Evolutionary conservation across 2,888 invertebrate species (phyloP), one percentile per base, ranked within the genome.

Genomic region (Dascillus cervinus): DNA sequence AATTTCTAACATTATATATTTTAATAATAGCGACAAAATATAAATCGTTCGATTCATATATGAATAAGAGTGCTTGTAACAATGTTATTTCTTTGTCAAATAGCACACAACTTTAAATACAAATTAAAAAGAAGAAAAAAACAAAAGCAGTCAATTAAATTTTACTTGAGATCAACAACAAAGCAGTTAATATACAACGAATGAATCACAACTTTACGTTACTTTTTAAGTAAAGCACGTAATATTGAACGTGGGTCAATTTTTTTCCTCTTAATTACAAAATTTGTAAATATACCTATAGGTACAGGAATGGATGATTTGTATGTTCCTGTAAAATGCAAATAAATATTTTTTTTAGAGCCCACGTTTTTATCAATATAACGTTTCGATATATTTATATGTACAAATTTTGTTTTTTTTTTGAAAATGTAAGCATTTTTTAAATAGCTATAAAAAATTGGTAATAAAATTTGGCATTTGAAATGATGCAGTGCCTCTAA

Each of bases 141-240:
- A 40, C 43, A 39, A 49, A 55, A 56, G 57, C 56, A 51, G 55
- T 58, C 55, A 54, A 58, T 57, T 53, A 53, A 44, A 46, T 51
- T 54, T 56, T 52, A 56, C 46, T 57, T 57, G 60, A 60, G 58
- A 60, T 60, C 60, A 60, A 60, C 56, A 53, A 58, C 47, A 58
- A 56, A 58, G 58, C 58, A 57, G 53, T 32, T 35, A 47, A 46
- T 44, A 41, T 56, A 56, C 55, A 56, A 55, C 53, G 45, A 52
- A 53, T 49, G 52, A 57, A 58, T 58, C 54, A 58, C 55, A 57
- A 56, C 47, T 52, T 54, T 51, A 50, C 47, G 45, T 47, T 50
- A 43, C 45, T 38, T 43, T n/a, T 38, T 44, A 40, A 39, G 34
- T 32, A 33, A 29, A 41, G 42, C 37, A 39, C 28, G 39, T 41